These are phyloP conservation scores for Brienomyrus longianalis DNA, from an alignment of 2,113 vertebrate genomes.

Conservation along the genomic window DNA sequence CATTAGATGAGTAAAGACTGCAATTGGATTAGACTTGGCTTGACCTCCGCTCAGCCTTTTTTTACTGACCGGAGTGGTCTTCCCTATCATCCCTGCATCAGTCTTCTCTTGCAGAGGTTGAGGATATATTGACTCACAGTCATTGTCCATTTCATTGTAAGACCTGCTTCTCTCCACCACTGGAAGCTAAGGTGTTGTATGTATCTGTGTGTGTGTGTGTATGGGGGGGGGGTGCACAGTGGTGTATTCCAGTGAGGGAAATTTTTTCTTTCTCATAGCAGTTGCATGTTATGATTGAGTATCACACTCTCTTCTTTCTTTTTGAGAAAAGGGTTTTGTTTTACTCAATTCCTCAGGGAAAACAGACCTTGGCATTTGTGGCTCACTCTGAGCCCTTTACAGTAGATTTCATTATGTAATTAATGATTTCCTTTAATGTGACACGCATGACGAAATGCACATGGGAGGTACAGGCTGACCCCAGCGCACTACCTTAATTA, in stretches of 20 bases:
- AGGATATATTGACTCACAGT: neutral
- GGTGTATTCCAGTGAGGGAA: neutral
- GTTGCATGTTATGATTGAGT: neutral
- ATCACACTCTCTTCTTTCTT: neutral
- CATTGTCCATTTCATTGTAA: neutral
- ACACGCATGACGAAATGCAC: neutral
- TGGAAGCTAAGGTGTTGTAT: neutral
- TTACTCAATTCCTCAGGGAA: neutral
- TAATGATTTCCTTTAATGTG: slow-evolving; percentile 12
- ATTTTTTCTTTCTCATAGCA: neutral
- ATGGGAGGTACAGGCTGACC: neutral
- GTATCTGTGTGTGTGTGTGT: neutral
- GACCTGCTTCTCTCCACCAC: neutral
- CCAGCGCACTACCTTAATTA: neutral
- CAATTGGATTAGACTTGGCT: slow-evolving; percentile 37
- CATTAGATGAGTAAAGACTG: slow-evolving; percentile 34
- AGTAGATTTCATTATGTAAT: slow-evolving; percentile 7
- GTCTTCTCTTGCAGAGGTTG: slow-evolving; percentile 20
- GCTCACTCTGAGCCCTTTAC: neutral
- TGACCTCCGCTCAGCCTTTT: slow-evolving; percentile 27
- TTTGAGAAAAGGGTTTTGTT: neutral
- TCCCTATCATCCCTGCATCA: slow-evolving; percentile 35
- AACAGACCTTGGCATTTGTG: neutral
- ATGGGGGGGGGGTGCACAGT: neutral
- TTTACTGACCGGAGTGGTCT: slow-evolving; percentile 36